A percentile compares a stretch with the other conserved stretches of the same genome.
Evolutionary conservation across 2,888 invertebrate species (phyloP).

Genomic region (Micropterix aruncella): DNA sequence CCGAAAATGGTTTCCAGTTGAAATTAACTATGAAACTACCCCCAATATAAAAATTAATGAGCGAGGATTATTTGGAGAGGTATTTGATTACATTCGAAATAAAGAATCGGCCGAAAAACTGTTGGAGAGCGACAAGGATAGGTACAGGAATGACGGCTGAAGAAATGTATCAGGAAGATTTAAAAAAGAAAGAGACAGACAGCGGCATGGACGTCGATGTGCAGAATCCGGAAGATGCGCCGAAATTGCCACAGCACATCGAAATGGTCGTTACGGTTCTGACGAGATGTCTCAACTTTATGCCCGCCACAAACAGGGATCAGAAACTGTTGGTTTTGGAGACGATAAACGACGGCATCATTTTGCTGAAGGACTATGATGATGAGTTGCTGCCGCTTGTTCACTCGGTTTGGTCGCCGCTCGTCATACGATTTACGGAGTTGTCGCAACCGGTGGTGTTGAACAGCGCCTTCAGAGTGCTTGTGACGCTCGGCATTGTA

Average conservation of each 20-base stretch:
- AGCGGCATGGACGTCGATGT: too few species aligned
- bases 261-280: constrained; percentile 45
- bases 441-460: constrained; percentile 32
- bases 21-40: constrained; percentile 1
- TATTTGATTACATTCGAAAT: constrained; percentile 25
- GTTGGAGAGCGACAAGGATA: constrained; percentile 17
- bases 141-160: constrained; percentile 25
- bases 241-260: constrained; percentile 48
- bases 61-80: constrained; percentile 21
- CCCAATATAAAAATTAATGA: constrained; percentile 6
- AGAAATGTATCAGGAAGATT: constrained; percentile 38
- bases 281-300: constrained; percentile 46
- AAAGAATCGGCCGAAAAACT: constrained; percentile 23
- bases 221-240: too few species aligned
- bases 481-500: constrained; percentile 43
- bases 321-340: constrained; percentile 47
- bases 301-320: constrained; percentile 41
- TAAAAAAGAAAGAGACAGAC: constrained; percentile 23
- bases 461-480: constrained; percentile 43
- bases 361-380: constrained; percentile 43
- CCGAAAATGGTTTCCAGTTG: constrained; percentile 45
- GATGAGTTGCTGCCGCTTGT: constrained; percentile 62
- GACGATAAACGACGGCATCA: constrained; percentile 45
- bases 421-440: constrained; percentile 48
- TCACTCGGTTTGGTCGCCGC: constrained; percentile 58